A percentile compares a stretch with the other conserved stretches of the same genome.
These are phyloP conservation scores for Ambastaia sidthimunki DNA, from an alignment of 2,797 vertebrate genomes.

Conservation along the genomic window DNA sequence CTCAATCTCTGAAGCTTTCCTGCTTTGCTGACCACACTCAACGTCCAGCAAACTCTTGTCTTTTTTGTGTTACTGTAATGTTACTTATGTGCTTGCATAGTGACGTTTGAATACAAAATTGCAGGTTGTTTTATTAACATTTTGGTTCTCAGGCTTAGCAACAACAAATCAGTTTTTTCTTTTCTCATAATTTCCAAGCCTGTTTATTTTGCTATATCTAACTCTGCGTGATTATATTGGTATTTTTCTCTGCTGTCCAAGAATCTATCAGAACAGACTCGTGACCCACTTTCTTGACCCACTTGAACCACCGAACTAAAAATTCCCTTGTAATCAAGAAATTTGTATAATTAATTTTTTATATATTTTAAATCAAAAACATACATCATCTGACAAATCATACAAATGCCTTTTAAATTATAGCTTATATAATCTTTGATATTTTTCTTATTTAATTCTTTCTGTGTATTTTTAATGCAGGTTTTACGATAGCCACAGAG, in stretches of 20 bases:
- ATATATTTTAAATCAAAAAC: no score
- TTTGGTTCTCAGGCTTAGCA: no score
- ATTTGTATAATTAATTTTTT: no score
- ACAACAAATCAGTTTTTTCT: no score
- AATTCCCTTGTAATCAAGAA: background rate
- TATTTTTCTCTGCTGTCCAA: background rate
- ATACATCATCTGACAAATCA: background rate
- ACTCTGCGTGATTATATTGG: background rate
- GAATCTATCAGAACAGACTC: background rate
- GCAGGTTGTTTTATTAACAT: background rate
- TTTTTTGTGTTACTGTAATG: constrained; percentile 12
- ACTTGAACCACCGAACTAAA: background rate
- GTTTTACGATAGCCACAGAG: constrained; percentile 77
- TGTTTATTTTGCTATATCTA: background rate
- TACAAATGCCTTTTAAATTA: no score
- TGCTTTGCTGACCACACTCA: constrained; percentile 7
- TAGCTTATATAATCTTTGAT: background rate
- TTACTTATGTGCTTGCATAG: background rate
- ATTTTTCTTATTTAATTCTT: background rate
- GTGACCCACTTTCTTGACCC: background rate
- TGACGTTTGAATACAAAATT: background rate
- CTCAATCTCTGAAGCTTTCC: background rate
- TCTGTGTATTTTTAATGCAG: constrained; percentile 61
- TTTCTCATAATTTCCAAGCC: background rate
- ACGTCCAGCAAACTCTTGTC: background rate